These are phyloP conservation scores for Apaloderma vittatum DNA, from an alignment of 2,113 vertebrate species.

Conservation along the genomic window DNA sequence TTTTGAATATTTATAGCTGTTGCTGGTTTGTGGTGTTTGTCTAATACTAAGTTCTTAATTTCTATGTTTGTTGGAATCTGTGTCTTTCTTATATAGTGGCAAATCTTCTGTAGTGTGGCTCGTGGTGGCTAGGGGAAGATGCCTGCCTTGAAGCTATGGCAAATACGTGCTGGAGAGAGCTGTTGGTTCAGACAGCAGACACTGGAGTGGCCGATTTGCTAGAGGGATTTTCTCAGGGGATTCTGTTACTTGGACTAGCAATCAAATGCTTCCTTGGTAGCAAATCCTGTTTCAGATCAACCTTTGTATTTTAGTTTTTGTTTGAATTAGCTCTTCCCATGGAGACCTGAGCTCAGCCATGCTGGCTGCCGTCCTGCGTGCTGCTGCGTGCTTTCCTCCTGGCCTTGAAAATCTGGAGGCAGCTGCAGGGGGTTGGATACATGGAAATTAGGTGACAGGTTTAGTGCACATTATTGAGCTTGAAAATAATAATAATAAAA, in stretches of 20 bases:
- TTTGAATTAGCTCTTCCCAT: neutral
- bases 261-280: neutral
- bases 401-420: neutral
- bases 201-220: neutral
- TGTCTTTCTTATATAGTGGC: neutral
- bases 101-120: neutral
- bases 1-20: neutral
- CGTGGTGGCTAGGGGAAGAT: neutral
- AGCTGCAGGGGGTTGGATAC: neutral
- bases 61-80: neutral
- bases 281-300: neutral
- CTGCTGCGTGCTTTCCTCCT: neutral
- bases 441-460: accelerated
- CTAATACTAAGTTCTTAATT: neutral
- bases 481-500: neutral
- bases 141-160: neutral
- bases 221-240: neutral
- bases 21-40: neutral
- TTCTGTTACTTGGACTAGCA: neutral
- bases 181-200: neutral
- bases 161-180: neutral
- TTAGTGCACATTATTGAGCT: neutral
- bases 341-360: neutral
- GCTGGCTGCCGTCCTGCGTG: neutral
- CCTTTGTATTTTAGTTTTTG: neutral